These are phyloP conservation scores for Micrasema minimum DNA, from an alignment of 1,140 invertebrate genomes.

Conservation along the genomic window DNA sequence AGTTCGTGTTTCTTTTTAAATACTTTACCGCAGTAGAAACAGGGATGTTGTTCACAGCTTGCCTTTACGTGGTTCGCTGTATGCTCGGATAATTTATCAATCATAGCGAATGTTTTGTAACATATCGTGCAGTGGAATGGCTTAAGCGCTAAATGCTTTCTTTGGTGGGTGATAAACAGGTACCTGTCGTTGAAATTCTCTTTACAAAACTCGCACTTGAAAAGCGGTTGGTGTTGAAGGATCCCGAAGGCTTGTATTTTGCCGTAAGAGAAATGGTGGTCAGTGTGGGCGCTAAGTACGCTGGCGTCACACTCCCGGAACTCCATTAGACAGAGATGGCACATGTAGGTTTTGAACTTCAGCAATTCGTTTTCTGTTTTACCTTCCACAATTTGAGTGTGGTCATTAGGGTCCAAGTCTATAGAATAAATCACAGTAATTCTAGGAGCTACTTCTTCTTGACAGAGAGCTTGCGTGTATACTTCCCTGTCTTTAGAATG, in stretches of 20 bases:
- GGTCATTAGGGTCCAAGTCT: not conserved
- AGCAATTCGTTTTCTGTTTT: constrained; percentile 31
- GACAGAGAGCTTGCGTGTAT: constrained; percentile 22
- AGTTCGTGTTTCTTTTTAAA: constrained; percentile 40
- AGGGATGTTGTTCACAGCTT: not conserved
- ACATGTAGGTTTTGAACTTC: constrained; percentile 43
- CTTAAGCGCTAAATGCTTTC: constrained; percentile 46
- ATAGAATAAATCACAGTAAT: constrained; percentile 30
- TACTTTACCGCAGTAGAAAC: constrained; percentile 29
- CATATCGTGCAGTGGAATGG: constrained; percentile 48
- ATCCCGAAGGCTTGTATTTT: not conserved
- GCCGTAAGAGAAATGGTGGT: constrained; percentile 20
- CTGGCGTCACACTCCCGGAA: constrained; percentile 36
- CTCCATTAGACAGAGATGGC: constrained; percentile 42
- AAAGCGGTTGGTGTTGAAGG: constrained; percentile 27
- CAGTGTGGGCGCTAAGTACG: constrained; percentile 16
- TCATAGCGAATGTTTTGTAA: constrained; percentile 19
- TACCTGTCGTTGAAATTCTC: constrained; percentile 31
- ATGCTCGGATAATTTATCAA: constrained; percentile 29
- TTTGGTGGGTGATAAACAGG: constrained; percentile 44
- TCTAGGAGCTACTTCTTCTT: constrained; percentile 40
- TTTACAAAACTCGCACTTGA: constrained; percentile 40
- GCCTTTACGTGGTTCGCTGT: not conserved
- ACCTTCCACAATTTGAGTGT: constrained; percentile 8
- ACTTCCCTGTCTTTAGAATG: constrained; percentile 24